These are phyloP conservation scores for Diaperis boleti DNA, from an alignment of 2,888 invertebrate species.

Conservation along the genomic window DNA sequence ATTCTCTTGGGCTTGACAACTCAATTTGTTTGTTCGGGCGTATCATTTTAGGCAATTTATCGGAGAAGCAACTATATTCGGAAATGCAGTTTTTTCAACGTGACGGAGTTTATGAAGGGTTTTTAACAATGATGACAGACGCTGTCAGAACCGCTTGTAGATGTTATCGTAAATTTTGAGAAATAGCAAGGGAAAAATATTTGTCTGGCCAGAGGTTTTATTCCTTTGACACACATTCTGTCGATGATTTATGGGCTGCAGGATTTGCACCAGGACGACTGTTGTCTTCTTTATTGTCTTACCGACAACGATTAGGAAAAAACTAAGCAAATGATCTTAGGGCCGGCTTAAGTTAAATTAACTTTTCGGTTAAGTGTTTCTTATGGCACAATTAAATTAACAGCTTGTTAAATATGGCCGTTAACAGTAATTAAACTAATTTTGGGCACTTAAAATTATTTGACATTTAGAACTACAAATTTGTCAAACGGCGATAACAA, in stretches of 20 bases:
- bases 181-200: constrained; percentile 4
- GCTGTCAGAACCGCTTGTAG: constrained; percentile 6
- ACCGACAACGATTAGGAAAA: background rate
- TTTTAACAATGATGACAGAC: background rate
- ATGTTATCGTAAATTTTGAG: constrained; percentile 17
- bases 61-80: constrained; percentile 6
- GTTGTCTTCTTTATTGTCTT: background rate
- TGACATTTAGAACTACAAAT: no score
- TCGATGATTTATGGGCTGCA: constrained; percentile 16
- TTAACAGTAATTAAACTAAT: no score
- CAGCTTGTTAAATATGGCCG: no score
- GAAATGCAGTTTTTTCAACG: constrained; percentile 11
- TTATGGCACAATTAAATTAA: no score
- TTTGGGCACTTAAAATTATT: no score
- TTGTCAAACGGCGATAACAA: no score
- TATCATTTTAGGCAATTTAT: constrained; percentile 23
- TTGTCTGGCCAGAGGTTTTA: constrained; percentile 8
- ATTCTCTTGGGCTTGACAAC: constrained; percentile 26
- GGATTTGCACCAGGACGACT: background rate
- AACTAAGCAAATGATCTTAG: no score
- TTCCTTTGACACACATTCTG: constrained; percentile 15
- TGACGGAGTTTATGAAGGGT: constrained; percentile 11
- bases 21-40: constrained; percentile 33
- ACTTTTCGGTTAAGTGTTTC: no score
- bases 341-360: no score